Conservation (phyloP, 1,140 invertebrate genomes). For the Nasonia giraulti region DNA sequence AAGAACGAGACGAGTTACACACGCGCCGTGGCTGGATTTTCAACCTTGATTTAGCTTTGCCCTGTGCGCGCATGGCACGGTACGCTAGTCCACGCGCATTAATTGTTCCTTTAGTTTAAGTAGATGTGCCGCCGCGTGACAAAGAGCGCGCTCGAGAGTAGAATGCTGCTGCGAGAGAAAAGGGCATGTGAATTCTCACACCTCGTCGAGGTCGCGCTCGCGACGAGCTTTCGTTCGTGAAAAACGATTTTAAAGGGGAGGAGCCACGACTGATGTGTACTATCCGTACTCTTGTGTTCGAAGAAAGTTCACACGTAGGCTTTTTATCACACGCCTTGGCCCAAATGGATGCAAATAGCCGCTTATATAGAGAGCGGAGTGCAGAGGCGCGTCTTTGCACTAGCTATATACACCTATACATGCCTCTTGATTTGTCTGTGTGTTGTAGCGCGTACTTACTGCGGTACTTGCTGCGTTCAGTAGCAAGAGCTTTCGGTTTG, state of each 20-base stretch:
- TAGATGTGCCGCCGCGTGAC: neutral
- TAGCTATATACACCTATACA: too few species aligned
- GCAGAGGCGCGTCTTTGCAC: too few species aligned
- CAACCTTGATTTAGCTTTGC: conserved; percentile 28
- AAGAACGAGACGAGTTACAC: neutral
- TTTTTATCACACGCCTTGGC: conserved; percentile 1
- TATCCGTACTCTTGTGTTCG: neutral
- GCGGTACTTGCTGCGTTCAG: too few species aligned
- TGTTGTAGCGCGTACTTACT: too few species aligned
- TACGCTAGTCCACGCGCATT: neutral
- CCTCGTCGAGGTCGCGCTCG: neutral
- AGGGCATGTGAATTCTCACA: conserved; percentile 25
- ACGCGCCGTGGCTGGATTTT: conserved; percentile 7
- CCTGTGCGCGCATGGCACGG: too few species aligned
- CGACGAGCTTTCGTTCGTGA: neutral
- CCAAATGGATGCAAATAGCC: conserved; percentile 8
- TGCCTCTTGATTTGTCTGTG: too few species aligned
- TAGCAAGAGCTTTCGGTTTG: neutral
- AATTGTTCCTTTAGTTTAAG: conserved; percentile 29
- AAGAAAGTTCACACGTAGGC: neutral
- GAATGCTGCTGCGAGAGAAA: neutral
- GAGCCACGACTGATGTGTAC: neutral
- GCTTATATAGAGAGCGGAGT: neutral
- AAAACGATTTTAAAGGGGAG: conserved; percentile 15
- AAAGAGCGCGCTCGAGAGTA: neutral